Conservation (phyloP, 1,140 invertebrate species). For the Listronotus oregonensis region DNA sequence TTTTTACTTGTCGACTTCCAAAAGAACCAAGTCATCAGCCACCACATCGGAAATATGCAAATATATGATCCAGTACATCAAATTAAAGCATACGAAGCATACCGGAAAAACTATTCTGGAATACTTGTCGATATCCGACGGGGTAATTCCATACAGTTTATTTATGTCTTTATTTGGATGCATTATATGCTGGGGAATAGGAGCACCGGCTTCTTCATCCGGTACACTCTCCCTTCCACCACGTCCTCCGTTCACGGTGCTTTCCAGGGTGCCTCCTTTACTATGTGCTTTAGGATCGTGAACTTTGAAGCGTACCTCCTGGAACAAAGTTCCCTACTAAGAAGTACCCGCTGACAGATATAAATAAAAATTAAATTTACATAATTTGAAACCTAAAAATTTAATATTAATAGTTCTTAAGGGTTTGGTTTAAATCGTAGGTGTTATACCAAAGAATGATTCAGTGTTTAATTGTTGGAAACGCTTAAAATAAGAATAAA, state of each 20-base stretch:
- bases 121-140: slow-evolving; percentile 96
- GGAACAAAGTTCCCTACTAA: slow-evolving; percentile 78
- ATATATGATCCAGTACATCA: slow-evolving; percentile 98
- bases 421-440: too few relatives aligned
- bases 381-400: too few relatives aligned
- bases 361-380: too few relatives aligned
- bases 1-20: slow-evolving; percentile 77
- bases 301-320: slow-evolving; percentile 93
- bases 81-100: slow-evolving; percentile 95
- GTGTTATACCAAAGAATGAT: too few relatives aligned
- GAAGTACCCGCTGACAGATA: slow-evolving; percentile 34
- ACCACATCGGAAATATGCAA: slow-evolving; percentile 94
- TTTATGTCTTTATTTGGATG: slow-evolving; percentile 78
- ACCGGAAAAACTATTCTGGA: slow-evolving; percentile 94
- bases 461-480: too few relatives aligned
- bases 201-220: slow-evolving; percentile 67
- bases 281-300: slow-evolving; percentile 91
- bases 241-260: slow-evolving; percentile 82
- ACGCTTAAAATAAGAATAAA: too few relatives aligned
- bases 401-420: too few relatives aligned
- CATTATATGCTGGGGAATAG: slow-evolving; percentile 74
- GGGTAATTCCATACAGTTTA: slow-evolving; percentile 87
- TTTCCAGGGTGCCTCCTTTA: slow-evolving; percentile 87
- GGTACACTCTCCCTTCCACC: slow-evolving; percentile 65
- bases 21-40: slow-evolving; percentile 86